Percentiles rank a stretch among this genome's conserved stretches.
These are phyloP conservation scores for Sebastes trivittatus DNA, from an alignment of 2,797 vertebrate species.

Conservation along the genomic window DNA sequence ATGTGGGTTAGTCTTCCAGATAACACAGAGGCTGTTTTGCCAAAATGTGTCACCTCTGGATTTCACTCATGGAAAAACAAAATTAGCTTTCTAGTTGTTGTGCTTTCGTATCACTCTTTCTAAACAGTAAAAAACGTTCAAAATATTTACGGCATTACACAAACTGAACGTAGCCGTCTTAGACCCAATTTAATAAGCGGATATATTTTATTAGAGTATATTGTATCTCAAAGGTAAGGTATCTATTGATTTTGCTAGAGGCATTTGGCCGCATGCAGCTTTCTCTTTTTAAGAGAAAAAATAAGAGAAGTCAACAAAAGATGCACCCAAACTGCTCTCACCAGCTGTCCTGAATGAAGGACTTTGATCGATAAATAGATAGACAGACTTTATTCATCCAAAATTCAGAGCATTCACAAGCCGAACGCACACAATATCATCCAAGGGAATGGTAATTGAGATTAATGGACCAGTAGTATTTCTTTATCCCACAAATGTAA, in stretches of 20 bases:
- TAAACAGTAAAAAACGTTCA: background rate
- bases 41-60: constrained; percentile 4
- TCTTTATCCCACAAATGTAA: too few species aligned
- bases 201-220: background rate
- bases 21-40: background rate
- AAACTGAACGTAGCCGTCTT: background rate
- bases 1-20: background rate
- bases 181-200: background rate
- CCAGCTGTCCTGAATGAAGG: too few species aligned
- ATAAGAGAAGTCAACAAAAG: too few species aligned
- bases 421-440: too few species aligned
- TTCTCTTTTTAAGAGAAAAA: too few species aligned
- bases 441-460: too few species aligned
- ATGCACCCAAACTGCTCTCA: too few species aligned
- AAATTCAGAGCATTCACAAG: too few species aligned
- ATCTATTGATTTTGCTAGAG: background rate
- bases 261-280: background rate
- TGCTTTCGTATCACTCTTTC: background rate
- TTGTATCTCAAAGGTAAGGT: background rate
- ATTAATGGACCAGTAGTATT: too few species aligned
- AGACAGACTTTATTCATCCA: too few species aligned
- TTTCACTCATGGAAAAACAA: background rate
- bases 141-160: background rate
- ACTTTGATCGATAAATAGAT: too few species aligned
- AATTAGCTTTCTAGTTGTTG: background rate